Evolutionary conservation across 2,797 vertebrate species (phyloP), one percentile per base, ranked within the genome.

Genomic region (Sylvilagus floridanus): DNA sequence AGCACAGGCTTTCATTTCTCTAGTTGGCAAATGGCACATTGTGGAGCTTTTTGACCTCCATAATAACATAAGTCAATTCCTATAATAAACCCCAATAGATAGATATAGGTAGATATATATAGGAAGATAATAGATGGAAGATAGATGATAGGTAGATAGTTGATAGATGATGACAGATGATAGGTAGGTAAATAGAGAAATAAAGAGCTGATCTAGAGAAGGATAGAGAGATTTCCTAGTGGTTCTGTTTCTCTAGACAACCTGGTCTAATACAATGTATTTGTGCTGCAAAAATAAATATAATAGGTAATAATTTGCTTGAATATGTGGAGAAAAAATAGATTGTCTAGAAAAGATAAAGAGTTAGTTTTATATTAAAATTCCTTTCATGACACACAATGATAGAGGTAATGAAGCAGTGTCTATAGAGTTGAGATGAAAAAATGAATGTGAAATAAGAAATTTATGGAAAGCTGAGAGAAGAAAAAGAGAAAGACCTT

Each of bases 321-420:
- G 14, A 57, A 19, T 57, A 57, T 57, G 19, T 16, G 54, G 54
- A 57, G 14, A 5, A 57, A 35, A 57, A 57, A 57, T 17, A 83
- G 6, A 11, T 42, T 68, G 62, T 91, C 57, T 76, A 82, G n/a
- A 71, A 76, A 95, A 22, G 75, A 81, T 81, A 65, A 92, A 76
- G 21, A 71, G 72, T 91, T 92, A 13, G 2, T 72, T 86, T 84
- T 91, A 69, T 62, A 96, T 88, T 91, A 95, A 93, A 95, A 93
- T 94, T 95, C 11, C 26, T 82, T 94, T 94, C 42, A 65, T 57
- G 91, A 54, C 30, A 83, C 35, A 68, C 91, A 75, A 76, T 90
- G 90, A 87, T 63, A 94, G 83, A 86, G 24, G 28, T 76, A 91
- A 37, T 65, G 73, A 93, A 75, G 32, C 73, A 62, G 65, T 50